Evolutionary conservation across 2,113 vertebrate species (phyloP), one percentile per base, ranked within the genome.

Genomic region (Suricata suricatta): DNA sequence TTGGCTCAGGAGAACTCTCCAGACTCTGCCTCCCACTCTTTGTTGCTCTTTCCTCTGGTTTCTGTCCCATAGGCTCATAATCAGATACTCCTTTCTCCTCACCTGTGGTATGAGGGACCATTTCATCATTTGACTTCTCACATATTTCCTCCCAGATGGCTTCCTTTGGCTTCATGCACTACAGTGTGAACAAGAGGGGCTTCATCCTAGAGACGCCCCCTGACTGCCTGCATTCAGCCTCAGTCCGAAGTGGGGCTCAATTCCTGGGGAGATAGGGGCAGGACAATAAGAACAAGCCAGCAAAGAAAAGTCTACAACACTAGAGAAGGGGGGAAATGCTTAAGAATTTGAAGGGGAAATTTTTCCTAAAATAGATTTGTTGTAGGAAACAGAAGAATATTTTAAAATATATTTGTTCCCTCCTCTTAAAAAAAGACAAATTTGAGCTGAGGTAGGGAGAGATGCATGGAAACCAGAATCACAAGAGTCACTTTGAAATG

Each of bases 301-400:
- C 8, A 17, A 41, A 52, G 47, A 93, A 52, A 54, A 6, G 25
- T 1, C 27, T 52, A 12, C 4, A 7, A 11, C 38, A 13, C 38
- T 19, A 10, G n/a, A 52, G 9, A 44, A 69, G 14, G 29, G 8
- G 0, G 6, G 23, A 9, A 0, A 8, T 3, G 11, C 8, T 31
- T 16, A 11, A 69, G 76, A 7, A 31, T 13, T 17, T 33, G 47
- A 15, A 29, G 63, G 85, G 29, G 50, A 71, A 21, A 35, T 29
- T 83, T 54, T 7, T 12, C 74, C 50, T 50, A 8, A 33, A 69
- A 52, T 10, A 76, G n/a, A 57, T 64, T 25, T 21, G 29, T 31
- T 71, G 27, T 19, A 35, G 31, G 10, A 50, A 95, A 47, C 23
- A 47, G 44, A 69, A 87, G n/a, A 82, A 50, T 44, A 52, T 44